Conservation (phyloP, 2,797 vertebrate genomes). For the Neosalanx taihuensis region DNA sequence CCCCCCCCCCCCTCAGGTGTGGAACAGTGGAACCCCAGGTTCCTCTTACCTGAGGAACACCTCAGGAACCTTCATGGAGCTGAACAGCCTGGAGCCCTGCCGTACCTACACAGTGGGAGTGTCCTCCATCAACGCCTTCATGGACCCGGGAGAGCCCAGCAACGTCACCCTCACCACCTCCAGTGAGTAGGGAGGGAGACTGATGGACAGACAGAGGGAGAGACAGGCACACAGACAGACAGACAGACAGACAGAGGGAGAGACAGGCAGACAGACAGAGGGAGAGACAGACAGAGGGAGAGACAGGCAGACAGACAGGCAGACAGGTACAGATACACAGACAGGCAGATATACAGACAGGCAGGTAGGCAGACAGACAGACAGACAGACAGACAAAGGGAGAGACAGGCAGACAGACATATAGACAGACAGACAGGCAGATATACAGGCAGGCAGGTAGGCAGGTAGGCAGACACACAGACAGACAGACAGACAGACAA, state of each 20-base stretch:
- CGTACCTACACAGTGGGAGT: conserved; percentile 72
- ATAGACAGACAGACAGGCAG: neutral
- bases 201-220: neutral
- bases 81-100: conserved; percentile 70
- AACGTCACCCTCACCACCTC: conserved; percentile 52
- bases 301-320: neutral
- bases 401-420: neutral
- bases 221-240: neutral
- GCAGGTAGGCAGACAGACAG: neutral
- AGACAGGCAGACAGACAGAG: neutral
- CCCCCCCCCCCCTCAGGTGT: too few relatives aligned
- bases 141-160: conserved; percentile 66
- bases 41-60: conserved; percentile 15
- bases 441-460: neutral
- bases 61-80: conserved; percentile 37
- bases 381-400: neutral
- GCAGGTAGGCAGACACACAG: neutral
- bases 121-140: conserved; percentile 71
- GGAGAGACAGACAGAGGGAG: neutral
- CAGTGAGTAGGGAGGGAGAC: conserved; percentile 62
- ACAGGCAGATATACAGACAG: neutral
- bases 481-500: neutral
- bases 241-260: neutral
- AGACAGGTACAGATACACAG: neutral
- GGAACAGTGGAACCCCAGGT: too few relatives aligned